Base-by-base conservation (phyloP, 2,888 invertebrate genomes). In the Hoplodrina ambigua region DNA sequence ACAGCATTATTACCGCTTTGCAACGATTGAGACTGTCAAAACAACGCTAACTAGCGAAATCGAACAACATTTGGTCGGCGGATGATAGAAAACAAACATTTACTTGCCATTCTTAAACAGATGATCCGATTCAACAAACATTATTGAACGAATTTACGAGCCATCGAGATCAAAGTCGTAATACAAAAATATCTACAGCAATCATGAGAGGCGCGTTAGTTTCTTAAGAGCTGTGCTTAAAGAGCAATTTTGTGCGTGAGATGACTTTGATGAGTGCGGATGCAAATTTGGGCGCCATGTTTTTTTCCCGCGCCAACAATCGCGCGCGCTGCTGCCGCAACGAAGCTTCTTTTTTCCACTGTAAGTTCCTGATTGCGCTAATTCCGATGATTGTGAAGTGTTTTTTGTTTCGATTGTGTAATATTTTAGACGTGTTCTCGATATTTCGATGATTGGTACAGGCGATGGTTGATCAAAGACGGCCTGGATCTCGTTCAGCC, bases 41-140 rank as follows among this genome's bases (percentile, higher is more conserved):
- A 95, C 94, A 95, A 87, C 91, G 88, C 88, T 91, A 93, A 93
- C 93, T 92, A 92, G 92, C 94, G 88, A 90, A 92, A 93, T 92
- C 91, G 89, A 91, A 93, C 91, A 92, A 93, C 94, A 92, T 92
- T 94, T 90, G 92, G 90, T 90, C 88, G 91, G 85, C 90, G 94
- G 92, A 90, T 93, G 95, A 95, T 95, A 94, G 92, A 92, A 94
- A 94, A 94, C 94, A 95, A 94, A 94, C 94, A 94, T 89, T 92
- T 90, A 92, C 91, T 91, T 90, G 91, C 91, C 92, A 92, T 92
- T 93, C 92, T 91, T 88, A 89, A 92, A 92, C 92, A 93, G 87
- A 92, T 90, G 90, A 93, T 90, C 82, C 88, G 91, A 92, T 93
- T 92, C 90, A 91, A 93, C 92, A 93, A 94, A 94, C 94, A 93